These are phyloP conservation scores for Lepidocolaptes lacrymiger DNA, from an alignment of 2,797 vertebrate species.

Conservation along the genomic window DNA sequence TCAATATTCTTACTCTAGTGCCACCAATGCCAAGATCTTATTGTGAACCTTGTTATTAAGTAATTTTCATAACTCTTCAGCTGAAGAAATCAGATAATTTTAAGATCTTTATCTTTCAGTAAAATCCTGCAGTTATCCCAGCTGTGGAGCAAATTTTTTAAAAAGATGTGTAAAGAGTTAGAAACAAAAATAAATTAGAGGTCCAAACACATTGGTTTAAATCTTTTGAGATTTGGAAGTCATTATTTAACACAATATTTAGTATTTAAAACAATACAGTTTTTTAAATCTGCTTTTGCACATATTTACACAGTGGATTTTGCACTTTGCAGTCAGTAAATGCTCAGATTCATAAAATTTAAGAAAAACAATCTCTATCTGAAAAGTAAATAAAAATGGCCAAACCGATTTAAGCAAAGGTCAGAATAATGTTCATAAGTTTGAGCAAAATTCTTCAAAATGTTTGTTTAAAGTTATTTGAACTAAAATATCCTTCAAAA, in stretches of 20 bases:
- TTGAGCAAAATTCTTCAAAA: not conserved
- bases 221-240: not conserved
- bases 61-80: not conserved
- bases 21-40: not conserved
- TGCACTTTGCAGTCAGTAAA: not conserved
- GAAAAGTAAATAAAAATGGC: not conserved
- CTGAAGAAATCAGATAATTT: not conserved
- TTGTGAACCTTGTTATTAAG: not conserved
- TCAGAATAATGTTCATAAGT: not conserved
- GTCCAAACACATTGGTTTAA: not conserved
- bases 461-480: not conserved
- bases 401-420: not conserved
- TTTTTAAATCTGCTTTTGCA: not conserved
- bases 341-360: not conserved
- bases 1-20: not conserved
- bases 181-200: not conserved
- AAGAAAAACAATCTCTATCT: not conserved
- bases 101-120: not conserved
- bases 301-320: not conserved
- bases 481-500: not conserved
- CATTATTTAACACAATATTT: not conserved
- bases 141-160: not conserved
- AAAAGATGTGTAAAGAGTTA: not conserved
- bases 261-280: not conserved
- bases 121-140: not conserved